phyloP scores from a whole-genome alignment of 2,113 vertebrate species.

The Mesoclemmys tuberculata region DNA sequence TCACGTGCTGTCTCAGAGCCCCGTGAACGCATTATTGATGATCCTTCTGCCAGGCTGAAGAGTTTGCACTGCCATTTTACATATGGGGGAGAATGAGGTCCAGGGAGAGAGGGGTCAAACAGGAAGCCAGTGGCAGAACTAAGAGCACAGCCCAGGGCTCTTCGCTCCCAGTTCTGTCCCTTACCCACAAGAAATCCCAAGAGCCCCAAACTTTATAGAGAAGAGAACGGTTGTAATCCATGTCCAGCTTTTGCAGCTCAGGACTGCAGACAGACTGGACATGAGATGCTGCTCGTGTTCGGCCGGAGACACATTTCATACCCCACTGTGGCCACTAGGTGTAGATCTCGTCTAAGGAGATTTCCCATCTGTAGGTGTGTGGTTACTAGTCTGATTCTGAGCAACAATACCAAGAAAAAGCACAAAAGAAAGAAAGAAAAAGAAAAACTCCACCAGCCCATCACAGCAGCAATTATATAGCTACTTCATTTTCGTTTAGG shows the following conservation, averaged over 20 bases:
- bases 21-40: not conserved
- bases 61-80: not conserved
- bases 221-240: too few relatives aligned
- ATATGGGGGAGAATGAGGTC: not conserved
- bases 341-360: conserved; percentile 6
- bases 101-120: not conserved
- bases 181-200: not conserved
- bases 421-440: not conserved
- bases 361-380: not conserved
- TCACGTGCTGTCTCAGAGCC: not conserved
- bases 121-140: not conserved
- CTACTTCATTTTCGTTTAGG: not conserved
- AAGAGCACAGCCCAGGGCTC: not conserved
- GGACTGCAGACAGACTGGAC: not conserved
- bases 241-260: not conserved
- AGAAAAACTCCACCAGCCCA: rapidly evolving
- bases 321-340: not conserved
- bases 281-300: not conserved
- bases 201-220: not conserved
- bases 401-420: not conserved
- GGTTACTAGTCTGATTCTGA: not conserved
- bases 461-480: not conserved
- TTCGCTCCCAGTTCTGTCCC: not conserved
- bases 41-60: not conserved
- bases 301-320: not conserved